A percentile compares a stretch with the other conserved stretches of the same genome.
Conservation (phyloP, 2,797 vertebrate species). For the Gouania willdenowi region DNA sequence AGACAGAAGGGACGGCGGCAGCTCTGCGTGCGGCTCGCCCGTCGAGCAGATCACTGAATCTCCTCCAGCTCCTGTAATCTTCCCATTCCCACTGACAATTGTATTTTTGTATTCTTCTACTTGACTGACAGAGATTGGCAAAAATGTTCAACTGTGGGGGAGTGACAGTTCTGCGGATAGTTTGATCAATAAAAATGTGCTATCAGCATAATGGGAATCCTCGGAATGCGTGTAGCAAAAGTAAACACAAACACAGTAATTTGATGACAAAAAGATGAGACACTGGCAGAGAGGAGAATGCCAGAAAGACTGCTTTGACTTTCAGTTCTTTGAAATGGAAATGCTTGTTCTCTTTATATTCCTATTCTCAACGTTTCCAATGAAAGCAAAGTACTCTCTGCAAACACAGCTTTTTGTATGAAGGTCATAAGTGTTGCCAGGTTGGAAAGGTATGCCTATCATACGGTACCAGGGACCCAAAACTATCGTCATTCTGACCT, state of each 20-base stretch:
- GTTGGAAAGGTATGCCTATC: no score
- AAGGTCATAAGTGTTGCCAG: no score
- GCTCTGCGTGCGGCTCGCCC: conserved; percentile 30
- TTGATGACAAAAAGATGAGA: background rate
- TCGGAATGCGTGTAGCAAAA: background rate
- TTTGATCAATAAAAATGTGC: background rate
- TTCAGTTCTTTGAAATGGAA: background rate
- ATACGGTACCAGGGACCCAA: no score
- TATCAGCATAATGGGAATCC: background rate
- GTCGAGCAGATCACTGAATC: conserved; percentile 39
- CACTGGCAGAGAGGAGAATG: background rate
- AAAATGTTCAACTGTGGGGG: conserved; percentile 10
- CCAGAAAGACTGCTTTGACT: background rate
- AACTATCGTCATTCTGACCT: no score
- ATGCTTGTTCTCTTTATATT: no score
- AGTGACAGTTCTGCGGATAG: background rate
- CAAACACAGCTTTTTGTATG: no score
- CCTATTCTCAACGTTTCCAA: no score
- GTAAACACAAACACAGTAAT: background rate
- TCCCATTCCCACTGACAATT: conserved; percentile 17
- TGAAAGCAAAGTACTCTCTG: no score
- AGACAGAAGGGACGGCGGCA: conserved; percentile 27
- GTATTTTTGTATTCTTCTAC: conserved; percentile 27
- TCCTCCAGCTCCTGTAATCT: conserved; percentile 42
- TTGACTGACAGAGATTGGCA: conserved; percentile 3